These are phyloP conservation scores for Kryphioiulus occultus DNA, from an alignment of 2,888 invertebrate genomes.

Conservation along the genomic window DNA sequence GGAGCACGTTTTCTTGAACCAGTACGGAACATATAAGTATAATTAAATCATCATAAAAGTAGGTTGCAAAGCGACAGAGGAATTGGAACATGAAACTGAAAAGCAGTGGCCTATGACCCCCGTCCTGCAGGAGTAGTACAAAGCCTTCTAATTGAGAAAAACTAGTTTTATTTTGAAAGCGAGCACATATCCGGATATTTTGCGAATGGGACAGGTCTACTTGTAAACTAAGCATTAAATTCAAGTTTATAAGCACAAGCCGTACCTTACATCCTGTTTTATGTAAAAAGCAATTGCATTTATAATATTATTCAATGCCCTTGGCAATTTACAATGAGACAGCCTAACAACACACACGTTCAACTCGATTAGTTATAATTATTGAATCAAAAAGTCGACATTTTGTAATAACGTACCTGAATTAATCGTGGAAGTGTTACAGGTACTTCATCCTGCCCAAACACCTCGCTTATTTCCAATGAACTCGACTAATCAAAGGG, in stretches of 20 bases:
- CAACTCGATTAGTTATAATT: not conserved
- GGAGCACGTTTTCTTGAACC: not conserved
- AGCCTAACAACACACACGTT: not conserved
- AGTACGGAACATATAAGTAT: not conserved
- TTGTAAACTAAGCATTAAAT: not conserved
- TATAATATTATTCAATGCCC: too few relatives aligned
- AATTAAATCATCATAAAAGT: slow-evolving; percentile 13
- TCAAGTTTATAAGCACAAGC: too few relatives aligned
- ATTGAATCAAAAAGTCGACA: not conserved
- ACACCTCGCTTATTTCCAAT: not conserved
- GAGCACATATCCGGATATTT: not conserved
- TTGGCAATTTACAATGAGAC: too few relatives aligned
- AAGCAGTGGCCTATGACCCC: slow-evolving; percentile 26
- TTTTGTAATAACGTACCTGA: not conserved
- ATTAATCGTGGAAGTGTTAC: not conserved
- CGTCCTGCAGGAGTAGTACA: not conserved
- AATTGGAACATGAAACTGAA: not conserved
- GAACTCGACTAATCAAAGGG: not conserved
- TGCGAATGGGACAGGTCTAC: not conserved
- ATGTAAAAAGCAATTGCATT: too few relatives aligned
- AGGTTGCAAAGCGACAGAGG: not conserved
- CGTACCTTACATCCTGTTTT: too few relatives aligned
- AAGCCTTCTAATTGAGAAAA: not conserved
- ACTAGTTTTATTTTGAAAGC: not conserved
- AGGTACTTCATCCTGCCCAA: not conserved